Conservation (phyloP, 2,888 invertebrate species). For the Sericinus montela region DNA sequence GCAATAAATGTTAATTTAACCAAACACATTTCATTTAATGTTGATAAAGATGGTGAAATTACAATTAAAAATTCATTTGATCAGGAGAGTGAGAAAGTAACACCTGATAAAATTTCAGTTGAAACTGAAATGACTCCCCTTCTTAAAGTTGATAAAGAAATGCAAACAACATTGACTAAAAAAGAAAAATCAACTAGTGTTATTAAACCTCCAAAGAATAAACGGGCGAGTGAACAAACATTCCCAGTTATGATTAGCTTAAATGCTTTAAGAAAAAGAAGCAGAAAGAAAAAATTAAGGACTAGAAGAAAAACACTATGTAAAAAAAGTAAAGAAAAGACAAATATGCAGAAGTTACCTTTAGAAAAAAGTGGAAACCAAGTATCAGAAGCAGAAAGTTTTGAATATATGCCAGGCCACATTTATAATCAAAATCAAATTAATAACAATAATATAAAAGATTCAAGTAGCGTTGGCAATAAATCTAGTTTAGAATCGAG, state of each 20-base stretch:
- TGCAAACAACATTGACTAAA: constrained; percentile 51
- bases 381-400: constrained; percentile 81
- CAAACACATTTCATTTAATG: constrained; percentile 70
- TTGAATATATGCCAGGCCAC: constrained; percentile 82
- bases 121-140: constrained; percentile 33
- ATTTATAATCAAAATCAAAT: constrained; percentile 76
- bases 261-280: constrained; percentile 52
- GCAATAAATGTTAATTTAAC: constrained; percentile 67
- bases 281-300: constrained; percentile 43
- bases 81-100: constrained; percentile 43
- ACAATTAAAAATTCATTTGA: constrained; percentile 41
- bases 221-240: constrained; percentile 29
- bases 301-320: constrained; percentile 38
- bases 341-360: constrained; percentile 36
- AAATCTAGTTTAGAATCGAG: constrained; percentile 71
- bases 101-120: constrained; percentile 42
- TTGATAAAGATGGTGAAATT: constrained; percentile 58
- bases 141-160: constrained; percentile 53
- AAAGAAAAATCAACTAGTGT: constrained; percentile 28
- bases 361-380: constrained; percentile 54
- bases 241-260: constrained; percentile 56
- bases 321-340: constrained; percentile 31
- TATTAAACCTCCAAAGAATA: constrained; percentile 22
- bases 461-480: constrained; percentile 43
- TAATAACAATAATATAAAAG: constrained; percentile 29